These are phyloP conservation scores for Drosophila greeni DNA, from an alignment of 2,888 invertebrate species.

Conservation along the genomic window DNA sequence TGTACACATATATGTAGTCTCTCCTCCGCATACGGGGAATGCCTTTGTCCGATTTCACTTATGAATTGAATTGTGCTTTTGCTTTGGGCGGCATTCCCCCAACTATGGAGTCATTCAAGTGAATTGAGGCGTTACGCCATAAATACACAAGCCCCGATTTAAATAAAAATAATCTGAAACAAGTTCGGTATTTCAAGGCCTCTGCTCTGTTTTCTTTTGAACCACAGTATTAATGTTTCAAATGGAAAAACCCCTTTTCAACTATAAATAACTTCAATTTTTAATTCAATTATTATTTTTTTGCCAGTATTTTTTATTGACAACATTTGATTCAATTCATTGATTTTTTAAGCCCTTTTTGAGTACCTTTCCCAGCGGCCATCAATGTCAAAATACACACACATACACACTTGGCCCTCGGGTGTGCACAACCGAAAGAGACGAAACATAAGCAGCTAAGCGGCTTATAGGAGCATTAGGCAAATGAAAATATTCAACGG, in stretches of 20 bases:
- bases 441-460: constrained; percentile 48
- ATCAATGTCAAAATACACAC: constrained; percentile 29
- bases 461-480: constrained; percentile 66
- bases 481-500: constrained; percentile 62
- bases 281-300: background rate
- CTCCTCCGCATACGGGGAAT: constrained; percentile 8
- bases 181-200: background rate
- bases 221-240: background rate
- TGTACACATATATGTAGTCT: background rate
- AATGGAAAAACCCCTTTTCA: background rate
- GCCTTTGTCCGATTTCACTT: constrained; percentile 31
- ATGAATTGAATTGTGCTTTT: constrained; percentile 46
- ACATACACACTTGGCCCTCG: constrained; percentile 1
- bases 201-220: background rate
- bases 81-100: constrained; percentile 37
- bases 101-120: constrained; percentile 62
- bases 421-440: constrained; percentile 25
- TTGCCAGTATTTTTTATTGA: background rate
- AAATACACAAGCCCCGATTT: constrained; percentile 22
- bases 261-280: background rate
- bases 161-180: constrained; percentile 6
- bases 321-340: constrained; percentile 13
- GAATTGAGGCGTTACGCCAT: constrained; percentile 47
- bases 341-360: constrained; percentile 16
- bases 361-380: constrained; percentile 28